Evolutionary conservation across 2,888 invertebrate species (phyloP).

Genomic region (Miltochrista miniata): DNA sequence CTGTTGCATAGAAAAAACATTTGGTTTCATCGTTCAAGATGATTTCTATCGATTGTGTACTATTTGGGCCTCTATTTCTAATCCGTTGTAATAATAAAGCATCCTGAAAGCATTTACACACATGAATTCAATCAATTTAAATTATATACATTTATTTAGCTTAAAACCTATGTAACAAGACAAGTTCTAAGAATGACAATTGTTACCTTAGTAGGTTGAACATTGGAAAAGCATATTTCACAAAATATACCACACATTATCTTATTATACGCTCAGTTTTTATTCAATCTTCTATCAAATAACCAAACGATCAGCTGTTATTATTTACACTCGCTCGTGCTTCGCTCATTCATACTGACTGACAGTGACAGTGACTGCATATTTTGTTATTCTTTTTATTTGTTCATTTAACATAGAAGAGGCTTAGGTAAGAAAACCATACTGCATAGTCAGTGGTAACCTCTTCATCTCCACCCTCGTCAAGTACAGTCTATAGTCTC

Average conservation of each 20-base stretch:
- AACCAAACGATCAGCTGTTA: too few relatives aligned
- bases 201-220: constrained; percentile 36
- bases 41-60: constrained; percentile 43
- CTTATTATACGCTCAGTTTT: neutral
- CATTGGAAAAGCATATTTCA: constrained; percentile 55
- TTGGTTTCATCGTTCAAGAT: constrained; percentile 32
- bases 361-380: too few relatives aligned
- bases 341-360: too few relatives aligned
- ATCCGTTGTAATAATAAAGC: constrained; percentile 63
- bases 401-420: too few relatives aligned
- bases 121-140: constrained; percentile 1
- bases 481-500: too few relatives aligned
- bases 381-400: too few relatives aligned
- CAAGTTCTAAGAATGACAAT: neutral
- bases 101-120: constrained; percentile 47
- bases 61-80: constrained; percentile 84
- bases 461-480: too few relatives aligned
- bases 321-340: too few relatives aligned
- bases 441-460: too few relatives aligned
- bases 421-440: too few relatives aligned
- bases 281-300: too few relatives aligned
- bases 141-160: neutral
- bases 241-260: constrained; percentile 84
- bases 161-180: too few relatives aligned
- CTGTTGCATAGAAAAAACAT: constrained; percentile 79